phyloP scores from a whole-genome alignment of 2,797 vertebrate genomes.

The Dromococcyx pavoninus region DNA sequence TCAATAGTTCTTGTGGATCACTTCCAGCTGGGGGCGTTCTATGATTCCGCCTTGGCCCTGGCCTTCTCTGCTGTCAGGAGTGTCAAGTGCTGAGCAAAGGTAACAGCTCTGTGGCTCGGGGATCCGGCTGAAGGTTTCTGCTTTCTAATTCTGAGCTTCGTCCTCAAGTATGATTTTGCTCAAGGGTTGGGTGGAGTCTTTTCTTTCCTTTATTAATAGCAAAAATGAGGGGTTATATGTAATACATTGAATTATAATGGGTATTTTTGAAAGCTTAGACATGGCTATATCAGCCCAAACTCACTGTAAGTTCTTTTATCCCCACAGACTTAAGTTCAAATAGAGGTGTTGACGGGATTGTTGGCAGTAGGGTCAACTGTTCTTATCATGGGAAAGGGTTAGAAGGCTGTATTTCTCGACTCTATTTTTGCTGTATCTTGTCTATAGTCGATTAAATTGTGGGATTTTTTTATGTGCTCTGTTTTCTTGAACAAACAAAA shows the following conservation, averaged over 20 bases:
- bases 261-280: not conserved
- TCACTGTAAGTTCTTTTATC: not conserved
- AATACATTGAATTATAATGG: accelerated
- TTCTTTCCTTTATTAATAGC: not conserved
- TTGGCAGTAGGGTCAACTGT: not conserved
- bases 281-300: not conserved
- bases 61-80: not conserved
- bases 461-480: not conserved
- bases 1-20: too few relatives aligned
- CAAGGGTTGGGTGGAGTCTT: not conserved
- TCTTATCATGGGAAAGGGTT: not conserved
- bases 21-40: too few relatives aligned
- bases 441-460: not conserved
- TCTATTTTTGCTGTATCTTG: not conserved
- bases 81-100: accelerated
- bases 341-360: not conserved
- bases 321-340: not conserved
- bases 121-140: not conserved
- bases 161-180: not conserved
- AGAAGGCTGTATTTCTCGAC: not conserved
- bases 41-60: too few relatives aligned
- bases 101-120: not conserved
- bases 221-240: not conserved
- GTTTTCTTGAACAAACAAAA: not conserved
- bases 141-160: not conserved